Base-by-base conservation (phyloP, 1,140 invertebrate species). In the Campoletis sonorensis region DNA sequence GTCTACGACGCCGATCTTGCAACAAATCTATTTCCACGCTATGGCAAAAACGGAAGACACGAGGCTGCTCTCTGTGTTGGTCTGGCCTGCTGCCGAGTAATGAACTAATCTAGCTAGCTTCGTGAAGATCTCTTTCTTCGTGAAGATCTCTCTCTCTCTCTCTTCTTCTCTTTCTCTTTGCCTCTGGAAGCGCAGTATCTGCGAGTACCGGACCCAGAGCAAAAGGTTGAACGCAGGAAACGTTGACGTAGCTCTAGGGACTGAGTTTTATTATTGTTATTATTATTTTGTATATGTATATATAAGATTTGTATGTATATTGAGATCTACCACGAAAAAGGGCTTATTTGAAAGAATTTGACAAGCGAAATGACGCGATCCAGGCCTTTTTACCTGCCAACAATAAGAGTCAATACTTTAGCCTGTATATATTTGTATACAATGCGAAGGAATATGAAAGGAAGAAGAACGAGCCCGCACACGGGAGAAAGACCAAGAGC, bases 11-110 rank as follows among this genome's bases (percentile, higher is more conserved):
- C 81, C 87, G 87, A 88, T 87, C 85, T 86, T 85, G 84, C 87
- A 88, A 88, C 87, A 88, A 88, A 88, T 88, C 87, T 88, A 88
- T 88, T 88, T 88, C 82, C 85, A 87, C 83, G 82, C 64, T 51
- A 21, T 21, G 30, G 84, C 83, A 88, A 88, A 88, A 88, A 88
- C 86, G 67, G 83, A 86, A 87, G 86, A 88, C 86, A 88, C 84
- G 86, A 54, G 84, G 84, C 83, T 45, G 58, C 58, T 21, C 58
- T 61, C 30, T n/a, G 27, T 78, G 58, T 16, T 78, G 58, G 3
- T 15, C n/a, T 78, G 30, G 33, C 45, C 51, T 73, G 70, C 27
- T 77, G 73, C 83, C 82, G 83, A 84, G 82, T 88, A 88, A 88
- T 88, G 87, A 88, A 88, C 87, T 88, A 88, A 88, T 88, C 87